phyloP scores from a whole-genome alignment of 2,797 vertebrate genomes.

The Crax fasciolata region DNA sequence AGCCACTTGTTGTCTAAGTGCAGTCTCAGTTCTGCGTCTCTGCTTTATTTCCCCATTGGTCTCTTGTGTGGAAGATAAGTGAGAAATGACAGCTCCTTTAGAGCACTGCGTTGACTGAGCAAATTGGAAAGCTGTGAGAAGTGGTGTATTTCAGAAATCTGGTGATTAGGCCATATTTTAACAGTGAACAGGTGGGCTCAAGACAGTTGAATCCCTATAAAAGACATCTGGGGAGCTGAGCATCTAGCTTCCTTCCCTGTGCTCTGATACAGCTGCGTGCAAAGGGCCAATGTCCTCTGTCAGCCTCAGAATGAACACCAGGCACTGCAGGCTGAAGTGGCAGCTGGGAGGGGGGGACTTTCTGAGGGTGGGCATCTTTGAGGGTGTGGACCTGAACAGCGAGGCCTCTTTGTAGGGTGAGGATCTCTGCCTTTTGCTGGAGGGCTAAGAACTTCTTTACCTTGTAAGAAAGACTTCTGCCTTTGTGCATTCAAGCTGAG shows the following conservation, averaged over 20 bases:
- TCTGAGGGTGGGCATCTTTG: too few relatives aligned
- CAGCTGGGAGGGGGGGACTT: background rate
- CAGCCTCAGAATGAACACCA: background rate
- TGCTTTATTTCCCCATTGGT: background rate
- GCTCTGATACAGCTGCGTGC: accelerated
- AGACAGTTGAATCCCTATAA: background rate
- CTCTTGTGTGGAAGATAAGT: background rate
- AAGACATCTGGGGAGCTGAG: background rate
- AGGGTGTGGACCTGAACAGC: accelerated
- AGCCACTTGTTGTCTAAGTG: background rate
- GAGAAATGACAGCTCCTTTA: background rate
- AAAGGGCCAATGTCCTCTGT: accelerated
- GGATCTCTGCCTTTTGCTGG: background rate
- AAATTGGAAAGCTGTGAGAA: background rate
- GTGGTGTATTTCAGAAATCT: background rate
- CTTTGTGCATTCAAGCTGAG: background rate
- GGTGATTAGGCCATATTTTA: background rate
- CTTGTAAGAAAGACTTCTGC: background rate
- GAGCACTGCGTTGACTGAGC: background rate
- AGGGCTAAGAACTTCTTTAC: background rate
- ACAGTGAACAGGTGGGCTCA: background rate
- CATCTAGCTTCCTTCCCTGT: background rate
- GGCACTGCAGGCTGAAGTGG: background rate
- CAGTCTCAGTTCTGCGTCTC: background rate
- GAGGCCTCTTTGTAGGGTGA: too few relatives aligned